Evolutionary conservation across 1,140 invertebrate genomes (phyloP), one percentile per base, ranked within the genome.

Genomic region (Drosophila ogumai): DNA sequence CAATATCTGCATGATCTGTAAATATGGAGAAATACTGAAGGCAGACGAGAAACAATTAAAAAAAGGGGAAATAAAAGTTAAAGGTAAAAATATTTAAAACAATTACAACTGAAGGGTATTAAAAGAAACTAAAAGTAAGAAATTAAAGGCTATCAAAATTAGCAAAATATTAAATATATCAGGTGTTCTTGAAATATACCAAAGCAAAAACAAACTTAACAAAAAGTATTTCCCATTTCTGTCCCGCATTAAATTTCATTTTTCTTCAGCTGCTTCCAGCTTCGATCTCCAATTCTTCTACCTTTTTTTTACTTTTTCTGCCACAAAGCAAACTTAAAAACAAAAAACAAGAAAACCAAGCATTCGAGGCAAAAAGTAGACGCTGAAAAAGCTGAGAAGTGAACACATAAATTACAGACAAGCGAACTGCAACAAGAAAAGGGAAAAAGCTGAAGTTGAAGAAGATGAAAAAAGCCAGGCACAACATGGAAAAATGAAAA

Each of bases 401-500:
- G 40, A 72, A 55, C 75, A 81, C 77, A 85, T 90, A 90, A 90
- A 90, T 90, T 90, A 90, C 80, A 77, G 56, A 36, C 75, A 44
- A 67, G 63, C 65, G 71, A 68, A 12, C 50, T 36, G 50, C 74
- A 80, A 61, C 38, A 68, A 34, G 73, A 31, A 38, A 43, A 84
- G 43, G 32, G 49, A 46, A 75, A 56, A 60, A 13, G 25, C 41
- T 40, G 34, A 52, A 64, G 56, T 49, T 52, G 47, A 69, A 54
- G 49, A 69, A 75, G 50, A 75, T 75, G 56, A 40, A 75, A 67
- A 75, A 72, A 69, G 73, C 59, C 66, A 80, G 75, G 75, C 73
- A 81, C 68, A 81, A 91, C 80, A 90, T 82, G 75, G 82, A 91
- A 91, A 92, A 92, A 86, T 91, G 91, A 90, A 92, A 92, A 92